Conservation (phyloP, 2,113 vertebrate genomes). For the Mobula hypostoma region DNA sequence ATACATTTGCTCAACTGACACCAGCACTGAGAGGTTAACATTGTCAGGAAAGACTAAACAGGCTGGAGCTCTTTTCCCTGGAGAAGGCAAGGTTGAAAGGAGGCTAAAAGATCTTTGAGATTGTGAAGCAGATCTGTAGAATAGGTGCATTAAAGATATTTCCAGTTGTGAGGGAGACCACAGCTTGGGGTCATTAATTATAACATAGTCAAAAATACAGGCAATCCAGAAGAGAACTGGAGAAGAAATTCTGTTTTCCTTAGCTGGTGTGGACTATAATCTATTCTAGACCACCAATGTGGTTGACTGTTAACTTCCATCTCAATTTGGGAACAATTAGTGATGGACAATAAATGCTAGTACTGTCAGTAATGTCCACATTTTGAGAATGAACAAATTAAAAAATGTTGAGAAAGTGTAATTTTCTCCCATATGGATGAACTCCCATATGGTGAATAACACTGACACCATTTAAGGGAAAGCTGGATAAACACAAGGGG, state of each 20-base stretch:
- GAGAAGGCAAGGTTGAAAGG: background rate
- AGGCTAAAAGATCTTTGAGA: background rate
- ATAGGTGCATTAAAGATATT: background rate
- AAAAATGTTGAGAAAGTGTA: no score
- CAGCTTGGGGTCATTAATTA: background rate
- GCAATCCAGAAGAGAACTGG: background rate
- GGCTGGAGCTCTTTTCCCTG: background rate
- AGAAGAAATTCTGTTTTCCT: no score
- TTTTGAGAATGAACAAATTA: no score
- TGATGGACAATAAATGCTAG: no score
- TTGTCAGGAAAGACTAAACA: background rate
- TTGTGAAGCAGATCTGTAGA: background rate
- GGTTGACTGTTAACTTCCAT: no score
- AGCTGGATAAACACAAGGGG: background rate
- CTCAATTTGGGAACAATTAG: no score
- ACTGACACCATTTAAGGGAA: background rate
- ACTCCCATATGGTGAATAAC: background rate
- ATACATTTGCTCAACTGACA: background rate
- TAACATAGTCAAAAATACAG: background rate
- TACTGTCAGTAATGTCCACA: no score
- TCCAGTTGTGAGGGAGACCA: background rate
- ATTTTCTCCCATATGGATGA: background rate
- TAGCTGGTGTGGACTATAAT: no score
- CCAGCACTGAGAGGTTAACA: background rate
- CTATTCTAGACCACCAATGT: no score